A percentile compares a stretch with the other conserved stretches of the same genome.
Evolutionary conservation across 2,797 vertebrate species (phyloP).

Genomic region (Silurus aristotelis): DNA sequence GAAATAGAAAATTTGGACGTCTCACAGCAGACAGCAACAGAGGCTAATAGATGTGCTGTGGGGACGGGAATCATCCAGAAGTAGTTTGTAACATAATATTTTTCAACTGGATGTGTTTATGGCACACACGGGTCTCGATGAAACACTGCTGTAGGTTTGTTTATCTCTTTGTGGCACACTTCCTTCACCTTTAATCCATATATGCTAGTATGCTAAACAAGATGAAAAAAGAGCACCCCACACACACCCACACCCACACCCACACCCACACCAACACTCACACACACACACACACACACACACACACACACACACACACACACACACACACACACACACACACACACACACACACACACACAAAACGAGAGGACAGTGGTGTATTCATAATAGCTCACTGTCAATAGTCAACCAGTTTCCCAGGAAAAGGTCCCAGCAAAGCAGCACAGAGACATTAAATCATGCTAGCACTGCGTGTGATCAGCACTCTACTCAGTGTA

Average conservation of each 20-base stretch:
- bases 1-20: background rate
- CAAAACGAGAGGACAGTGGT: conserved; percentile 30
- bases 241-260: conserved; percentile 14
- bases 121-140: background rate
- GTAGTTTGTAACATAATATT: background rate
- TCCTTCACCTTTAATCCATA: background rate
- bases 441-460: conserved; percentile 63
- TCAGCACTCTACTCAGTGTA: conserved; percentile 42
- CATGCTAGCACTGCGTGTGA: conserved; percentile 55
- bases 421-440: conserved; percentile 40
- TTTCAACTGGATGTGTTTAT: background rate
- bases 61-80: background rate
- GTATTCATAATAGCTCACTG: conserved; percentile 47
- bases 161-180: background rate
- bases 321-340: conserved; percentile 11
- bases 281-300: background rate
- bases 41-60: background rate
- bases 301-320: conserved; percentile 11
- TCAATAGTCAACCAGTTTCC: conserved; percentile 11
- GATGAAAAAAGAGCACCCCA: background rate
- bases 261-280: background rate
- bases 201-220: conserved; percentile 35
- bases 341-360: conserved; percentile 11
- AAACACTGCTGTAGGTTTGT: background rate
- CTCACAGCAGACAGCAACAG: background rate